Evolutionary conservation across 2,113 vertebrate genomes (phyloP).

Genomic region (Dendropsophus ebraccatus): DNA sequence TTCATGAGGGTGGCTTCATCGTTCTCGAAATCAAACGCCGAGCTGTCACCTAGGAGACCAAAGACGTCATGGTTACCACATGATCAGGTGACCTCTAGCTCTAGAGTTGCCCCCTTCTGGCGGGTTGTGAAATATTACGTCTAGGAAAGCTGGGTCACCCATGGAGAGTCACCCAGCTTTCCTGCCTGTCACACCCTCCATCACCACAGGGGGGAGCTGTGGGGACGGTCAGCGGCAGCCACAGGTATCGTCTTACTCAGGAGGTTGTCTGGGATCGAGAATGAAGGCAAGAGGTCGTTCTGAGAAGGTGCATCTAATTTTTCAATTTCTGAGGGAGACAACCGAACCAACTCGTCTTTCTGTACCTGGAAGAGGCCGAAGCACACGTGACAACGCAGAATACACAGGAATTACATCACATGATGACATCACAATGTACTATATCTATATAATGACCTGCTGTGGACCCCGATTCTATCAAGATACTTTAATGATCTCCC

Average conservation of each 20-base stretch:
- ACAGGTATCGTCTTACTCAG: constrained; percentile 71
- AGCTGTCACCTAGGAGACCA: constrained; percentile 73
- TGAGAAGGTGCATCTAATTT: constrained; percentile 72
- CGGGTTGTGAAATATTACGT: too few species aligned
- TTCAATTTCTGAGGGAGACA: constrained; percentile 76
- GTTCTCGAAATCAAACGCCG: constrained; percentile 84
- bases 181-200: background rate
- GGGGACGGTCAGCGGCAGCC: background rate
- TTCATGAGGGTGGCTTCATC: constrained; percentile 91
- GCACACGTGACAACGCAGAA: background rate
- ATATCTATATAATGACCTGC: too few species aligned
- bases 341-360: constrained; percentile 75
- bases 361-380: constrained; percentile 73
- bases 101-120: too few species aligned
- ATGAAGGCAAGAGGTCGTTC: constrained; percentile 67
- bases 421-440: background rate
- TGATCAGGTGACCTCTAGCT: too few species aligned
- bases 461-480: too few species aligned
- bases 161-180: background rate
- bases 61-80: background rate
- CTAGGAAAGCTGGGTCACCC: too few species aligned
- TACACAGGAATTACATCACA: background rate
- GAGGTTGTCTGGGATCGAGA: constrained; percentile 74
- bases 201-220: too few species aligned
- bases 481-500: too few species aligned